Conservation (phyloP, 2,888 invertebrate species). For the Galerucella nymphaeae region DNA sequence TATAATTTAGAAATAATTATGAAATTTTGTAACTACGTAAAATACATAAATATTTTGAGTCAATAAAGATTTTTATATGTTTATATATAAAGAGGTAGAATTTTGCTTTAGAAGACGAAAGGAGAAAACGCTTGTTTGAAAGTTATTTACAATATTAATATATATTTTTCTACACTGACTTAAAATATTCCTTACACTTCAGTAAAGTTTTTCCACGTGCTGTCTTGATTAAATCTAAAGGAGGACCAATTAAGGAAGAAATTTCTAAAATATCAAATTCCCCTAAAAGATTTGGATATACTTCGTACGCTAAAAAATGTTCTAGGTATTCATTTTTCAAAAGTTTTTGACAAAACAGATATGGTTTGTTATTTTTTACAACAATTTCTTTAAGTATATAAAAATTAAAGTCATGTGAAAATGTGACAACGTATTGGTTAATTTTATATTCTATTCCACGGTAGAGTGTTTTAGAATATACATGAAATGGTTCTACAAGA, state of each 20-base stretch:
- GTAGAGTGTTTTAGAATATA: neutral
- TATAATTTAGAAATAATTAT: too few relatives aligned
- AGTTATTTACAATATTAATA: too few relatives aligned
- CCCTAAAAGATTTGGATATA: constrained; percentile 21
- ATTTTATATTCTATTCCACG: neutral
- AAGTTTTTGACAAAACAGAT: constrained; percentile 15
- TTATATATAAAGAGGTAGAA: neutral
- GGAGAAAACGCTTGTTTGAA: neutral
- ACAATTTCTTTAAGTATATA: constrained; percentile 3
- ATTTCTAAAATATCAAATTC: constrained; percentile 20
- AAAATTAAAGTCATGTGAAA: constrained; percentile 15
- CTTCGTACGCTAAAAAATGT: constrained; percentile 27
- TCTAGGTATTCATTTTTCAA: constrained; percentile 3
- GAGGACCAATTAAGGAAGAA: constrained; percentile 19
- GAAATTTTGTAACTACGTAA: neutral
- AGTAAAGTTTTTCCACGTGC: too few relatives aligned
- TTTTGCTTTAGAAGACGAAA: neutral
- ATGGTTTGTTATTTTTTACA: constrained; percentile 9
- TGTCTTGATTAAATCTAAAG: neutral
- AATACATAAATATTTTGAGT: neutral
- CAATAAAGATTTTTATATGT: neutral
- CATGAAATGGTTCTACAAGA: neutral
- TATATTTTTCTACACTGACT: too few relatives aligned
- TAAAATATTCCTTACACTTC: too few relatives aligned
- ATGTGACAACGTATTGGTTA: neutral